Percentiles rank a stretch among this genome's conserved stretches.
Conservation (phyloP, 2,797 vertebrate genomes). For the Toxotes lorentzi region DNA sequence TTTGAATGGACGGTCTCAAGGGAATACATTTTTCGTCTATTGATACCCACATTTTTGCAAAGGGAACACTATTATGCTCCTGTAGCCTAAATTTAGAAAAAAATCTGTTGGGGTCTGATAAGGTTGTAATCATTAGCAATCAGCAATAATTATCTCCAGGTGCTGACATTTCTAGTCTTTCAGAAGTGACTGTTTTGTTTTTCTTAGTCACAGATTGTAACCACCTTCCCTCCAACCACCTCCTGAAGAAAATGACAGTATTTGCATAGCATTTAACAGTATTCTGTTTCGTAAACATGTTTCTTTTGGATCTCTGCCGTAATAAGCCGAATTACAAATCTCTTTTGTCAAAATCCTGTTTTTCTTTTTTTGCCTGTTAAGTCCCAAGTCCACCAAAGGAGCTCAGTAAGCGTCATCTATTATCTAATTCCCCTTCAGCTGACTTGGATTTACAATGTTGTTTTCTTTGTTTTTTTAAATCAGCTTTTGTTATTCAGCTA, state of each 20-base stretch:
- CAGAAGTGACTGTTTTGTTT: constrained; percentile 35
- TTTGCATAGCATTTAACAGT: constrained; percentile 19
- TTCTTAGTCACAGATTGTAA: constrained; percentile 24
- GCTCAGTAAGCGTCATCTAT: neutral
- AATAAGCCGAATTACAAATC: constrained; percentile 8
- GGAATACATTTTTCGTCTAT: neutral
- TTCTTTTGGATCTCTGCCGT: constrained; percentile 4
- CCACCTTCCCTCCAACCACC: neutral
- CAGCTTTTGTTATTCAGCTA: neutral
- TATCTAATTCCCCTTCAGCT: neutral
- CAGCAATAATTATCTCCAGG: constrained; percentile 64
- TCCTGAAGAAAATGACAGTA: constrained; percentile 1
- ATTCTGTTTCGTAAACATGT: constrained; percentile 24
- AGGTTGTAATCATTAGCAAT: constrained; percentile 63
- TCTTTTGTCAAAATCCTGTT: neutral
- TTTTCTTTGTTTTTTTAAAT: neutral
- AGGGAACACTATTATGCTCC: neutral
- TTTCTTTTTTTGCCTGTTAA: neutral
- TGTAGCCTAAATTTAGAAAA: constrained; percentile 7
- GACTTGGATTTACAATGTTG: neutral
- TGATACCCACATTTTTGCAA: too few relatives aligned
- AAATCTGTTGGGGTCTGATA: constrained; percentile 44
- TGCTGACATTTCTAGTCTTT: constrained; percentile 55
- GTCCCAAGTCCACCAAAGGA: neutral
- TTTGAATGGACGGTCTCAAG: neutral